Percentiles rank a stretch among this genome's conserved stretches.
Evolutionary conservation across 2,113 vertebrate genomes (phyloP).

Genomic region (Saguinus imperator): DNA sequence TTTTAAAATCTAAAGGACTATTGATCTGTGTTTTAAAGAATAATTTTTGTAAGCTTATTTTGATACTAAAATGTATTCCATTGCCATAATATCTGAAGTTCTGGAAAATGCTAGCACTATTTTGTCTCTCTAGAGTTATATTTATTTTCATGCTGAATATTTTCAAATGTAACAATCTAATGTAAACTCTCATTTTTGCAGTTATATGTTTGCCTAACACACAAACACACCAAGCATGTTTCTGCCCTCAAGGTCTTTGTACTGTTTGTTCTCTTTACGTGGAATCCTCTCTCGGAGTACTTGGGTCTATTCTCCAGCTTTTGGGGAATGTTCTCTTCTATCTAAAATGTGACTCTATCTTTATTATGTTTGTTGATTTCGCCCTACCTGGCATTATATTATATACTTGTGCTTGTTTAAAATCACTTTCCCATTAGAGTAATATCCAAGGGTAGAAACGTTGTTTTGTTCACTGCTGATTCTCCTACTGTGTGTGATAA

Average conservation of each 20-base stretch:
- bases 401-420: background rate
- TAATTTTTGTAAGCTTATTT: background rate
- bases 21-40: conserved; percentile 26
- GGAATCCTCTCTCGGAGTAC: background rate
- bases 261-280: background rate
- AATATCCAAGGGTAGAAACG: background rate
- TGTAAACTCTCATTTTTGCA: background rate
- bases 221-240: background rate
- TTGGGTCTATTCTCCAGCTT: background rate
- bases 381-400: background rate
- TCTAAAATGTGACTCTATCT: background rate
- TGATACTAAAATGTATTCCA: background rate
- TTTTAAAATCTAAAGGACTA: background rate
- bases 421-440: background rate
- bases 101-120: background rate
- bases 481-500: background rate
- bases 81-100: background rate
- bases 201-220: background rate
- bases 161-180: background rate
- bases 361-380: background rate
- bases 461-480: background rate
- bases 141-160: background rate
- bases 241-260: background rate
- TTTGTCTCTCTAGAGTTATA: background rate
- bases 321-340: background rate